These are phyloP conservation scores for Microplitis deprimator DNA, from an alignment of 2,888 invertebrate species.

Conservation along the genomic window DNA sequence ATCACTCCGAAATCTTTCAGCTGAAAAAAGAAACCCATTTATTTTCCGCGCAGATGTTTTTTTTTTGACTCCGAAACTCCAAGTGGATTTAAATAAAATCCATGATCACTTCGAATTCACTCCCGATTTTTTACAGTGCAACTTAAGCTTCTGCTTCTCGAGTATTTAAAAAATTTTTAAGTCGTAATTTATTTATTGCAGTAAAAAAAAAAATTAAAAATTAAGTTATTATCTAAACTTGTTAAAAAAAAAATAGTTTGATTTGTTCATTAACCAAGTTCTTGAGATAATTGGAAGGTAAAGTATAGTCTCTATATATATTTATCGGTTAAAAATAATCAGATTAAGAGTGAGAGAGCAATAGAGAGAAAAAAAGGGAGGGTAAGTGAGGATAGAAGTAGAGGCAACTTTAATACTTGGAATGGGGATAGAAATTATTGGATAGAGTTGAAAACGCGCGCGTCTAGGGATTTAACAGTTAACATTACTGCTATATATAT, in stretches of 20 bases:
- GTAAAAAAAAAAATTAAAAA: neutral
- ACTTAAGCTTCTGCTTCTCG: too few species aligned
- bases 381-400: neutral
- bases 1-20: too few species aligned
- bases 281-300: conserved; percentile 1
- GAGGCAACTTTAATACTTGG: conserved; percentile 7
- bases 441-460: conserved; percentile 15
- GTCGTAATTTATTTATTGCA: neutral
- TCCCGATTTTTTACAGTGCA: too few species aligned
- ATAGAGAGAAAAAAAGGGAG: neutral
- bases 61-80: too few species aligned
- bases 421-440: conserved; percentile 16
- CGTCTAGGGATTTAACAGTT: conserved; percentile 20
- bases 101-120: too few species aligned
- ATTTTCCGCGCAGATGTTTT: too few species aligned
- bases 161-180: neutral
- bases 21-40: too few species aligned
- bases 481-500: neutral
- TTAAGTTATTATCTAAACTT: neutral
- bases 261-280: neutral
- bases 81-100: too few species aligned
- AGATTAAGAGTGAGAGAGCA: neutral
- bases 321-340: conserved; percentile 1
- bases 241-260: neutral
- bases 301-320: neutral